Evolutionary conservation across 1,140 invertebrate species (phyloP).

Genomic region (Lepidurus packardi): DNA sequence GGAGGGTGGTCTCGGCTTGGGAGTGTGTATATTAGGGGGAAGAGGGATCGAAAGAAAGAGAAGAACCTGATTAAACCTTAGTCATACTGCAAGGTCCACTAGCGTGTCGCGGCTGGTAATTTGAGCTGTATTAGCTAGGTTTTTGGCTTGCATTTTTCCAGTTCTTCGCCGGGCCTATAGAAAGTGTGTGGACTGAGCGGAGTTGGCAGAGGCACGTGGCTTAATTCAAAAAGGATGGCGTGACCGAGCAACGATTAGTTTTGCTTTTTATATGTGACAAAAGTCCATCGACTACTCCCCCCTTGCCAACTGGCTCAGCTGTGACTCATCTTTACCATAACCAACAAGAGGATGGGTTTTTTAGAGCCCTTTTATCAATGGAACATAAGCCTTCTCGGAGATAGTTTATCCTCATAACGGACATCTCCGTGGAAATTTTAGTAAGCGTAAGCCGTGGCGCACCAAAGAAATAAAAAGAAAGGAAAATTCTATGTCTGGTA

Average conservation of each 20-base stretch:
- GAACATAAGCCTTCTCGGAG: not conserved
- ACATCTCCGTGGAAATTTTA: too few relatives aligned
- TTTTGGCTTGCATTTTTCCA: not conserved
- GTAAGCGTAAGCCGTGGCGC: too few relatives aligned
- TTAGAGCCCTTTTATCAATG: not conserved
- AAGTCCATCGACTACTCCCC: not conserved
- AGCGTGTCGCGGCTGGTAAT: not conserved
- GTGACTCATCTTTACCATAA: slow-evolving; percentile 19
- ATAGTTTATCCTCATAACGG: not conserved
- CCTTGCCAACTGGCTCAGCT: not conserved
- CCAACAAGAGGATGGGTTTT: not conserved
- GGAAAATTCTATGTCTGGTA: not conserved
- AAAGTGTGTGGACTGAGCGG: not conserved
- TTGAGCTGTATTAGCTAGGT: not conserved
- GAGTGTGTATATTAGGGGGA: not conserved
- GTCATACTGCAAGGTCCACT: not conserved
- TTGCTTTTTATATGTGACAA: not conserved
- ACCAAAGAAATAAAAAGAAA: too few relatives aligned
- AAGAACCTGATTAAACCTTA: not conserved
- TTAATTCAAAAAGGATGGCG: not conserved
- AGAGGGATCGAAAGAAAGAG: not conserved
- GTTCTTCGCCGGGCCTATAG: not conserved
- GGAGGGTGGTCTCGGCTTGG: slow-evolving; percentile 1
- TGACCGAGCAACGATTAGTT: not conserved
- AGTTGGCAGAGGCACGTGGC: slow-evolving; percentile 7